Evolutionary conservation across 2,888 invertebrate genomes (phyloP).

Genomic region (Urechis unicinctus): DNA sequence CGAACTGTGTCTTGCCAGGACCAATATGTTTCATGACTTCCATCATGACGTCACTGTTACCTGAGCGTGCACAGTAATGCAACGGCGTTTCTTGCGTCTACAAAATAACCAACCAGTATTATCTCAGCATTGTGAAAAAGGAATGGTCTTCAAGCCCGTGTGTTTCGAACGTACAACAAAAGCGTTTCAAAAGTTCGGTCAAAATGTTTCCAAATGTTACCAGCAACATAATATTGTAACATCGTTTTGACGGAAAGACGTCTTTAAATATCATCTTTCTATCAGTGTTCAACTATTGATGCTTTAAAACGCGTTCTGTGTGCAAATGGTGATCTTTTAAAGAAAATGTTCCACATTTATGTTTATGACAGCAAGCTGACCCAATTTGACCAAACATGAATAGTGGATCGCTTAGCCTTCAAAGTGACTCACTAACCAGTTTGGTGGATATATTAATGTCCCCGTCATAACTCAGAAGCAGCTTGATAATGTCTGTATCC

Average conservation of each 20-base stretch:
- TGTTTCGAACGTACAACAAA: too few relatives aligned
- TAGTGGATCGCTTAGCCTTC: background rate
- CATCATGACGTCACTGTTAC: conserved; percentile 87
- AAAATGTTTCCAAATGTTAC: too few relatives aligned
- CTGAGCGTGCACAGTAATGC: conserved; percentile 89
- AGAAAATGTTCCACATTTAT: too few relatives aligned
- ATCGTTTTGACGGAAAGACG: too few relatives aligned
- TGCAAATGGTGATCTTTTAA: too few relatives aligned
- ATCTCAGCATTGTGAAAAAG: background rate
- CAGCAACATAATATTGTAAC: too few relatives aligned
- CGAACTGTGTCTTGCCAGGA: conserved; percentile 82
- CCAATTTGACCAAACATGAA: background rate
- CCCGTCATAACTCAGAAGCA: conserved; percentile 84
- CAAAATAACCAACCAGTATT: background rate
- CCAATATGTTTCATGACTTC: conserved; percentile 91
- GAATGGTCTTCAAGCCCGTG: too few relatives aligned
- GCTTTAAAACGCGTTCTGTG: too few relatives aligned
- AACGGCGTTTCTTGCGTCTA: conserved; percentile 87
- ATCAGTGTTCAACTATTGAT: too few relatives aligned
- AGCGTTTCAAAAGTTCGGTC: too few relatives aligned
- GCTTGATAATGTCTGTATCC: conserved; percentile 74
- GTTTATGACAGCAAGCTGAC: too few relatives aligned
- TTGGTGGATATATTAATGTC: conserved; percentile 77
- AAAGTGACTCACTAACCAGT: conserved; percentile 47
- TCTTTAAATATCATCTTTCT: too few relatives aligned